These are phyloP conservation scores for Takifugu flavidus DNA, from an alignment of 2,113 vertebrate species.

Conservation along the genomic window DNA sequence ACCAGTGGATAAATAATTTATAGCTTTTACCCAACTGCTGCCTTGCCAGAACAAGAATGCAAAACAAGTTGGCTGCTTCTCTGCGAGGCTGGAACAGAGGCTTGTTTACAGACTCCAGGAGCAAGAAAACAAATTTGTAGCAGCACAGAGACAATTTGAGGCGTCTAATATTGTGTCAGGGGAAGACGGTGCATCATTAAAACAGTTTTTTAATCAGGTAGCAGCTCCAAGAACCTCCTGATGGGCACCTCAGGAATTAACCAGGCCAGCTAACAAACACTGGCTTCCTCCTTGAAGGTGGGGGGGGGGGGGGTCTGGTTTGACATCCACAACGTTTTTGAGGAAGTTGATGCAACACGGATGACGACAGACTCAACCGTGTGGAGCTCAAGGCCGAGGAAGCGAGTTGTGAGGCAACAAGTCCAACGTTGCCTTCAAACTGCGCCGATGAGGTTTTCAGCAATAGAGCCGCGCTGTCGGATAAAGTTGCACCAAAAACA, in stretches of 20 bases:
- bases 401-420: too few species aligned
- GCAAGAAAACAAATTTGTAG: constrained; percentile 31
- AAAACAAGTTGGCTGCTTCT: constrained; percentile 45
- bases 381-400: too few species aligned
- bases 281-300: background rate
- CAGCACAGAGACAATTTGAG: constrained; percentile 27
- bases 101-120: constrained; percentile 38
- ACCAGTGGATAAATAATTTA: constrained; percentile 65
- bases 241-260: constrained; percentile 24
- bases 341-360: too few species aligned
- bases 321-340: too few species aligned
- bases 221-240: constrained; percentile 19
- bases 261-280: constrained; percentile 1
- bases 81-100: constrained; percentile 28
- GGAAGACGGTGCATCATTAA: constrained; percentile 19
- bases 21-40: constrained; percentile 63
- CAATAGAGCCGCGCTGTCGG: too few species aligned
- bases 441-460: too few species aligned
- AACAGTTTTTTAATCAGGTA: background rate
- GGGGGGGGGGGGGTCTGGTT: too few species aligned
- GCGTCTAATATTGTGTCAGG: constrained; percentile 16
- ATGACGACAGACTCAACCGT: too few species aligned
- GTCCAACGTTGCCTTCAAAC: too few species aligned
- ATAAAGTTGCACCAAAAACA: too few species aligned
- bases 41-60: constrained; percentile 40